phyloP scores from a whole-genome alignment of 2,888 invertebrate species.

The Xestia c-nigrum region DNA sequence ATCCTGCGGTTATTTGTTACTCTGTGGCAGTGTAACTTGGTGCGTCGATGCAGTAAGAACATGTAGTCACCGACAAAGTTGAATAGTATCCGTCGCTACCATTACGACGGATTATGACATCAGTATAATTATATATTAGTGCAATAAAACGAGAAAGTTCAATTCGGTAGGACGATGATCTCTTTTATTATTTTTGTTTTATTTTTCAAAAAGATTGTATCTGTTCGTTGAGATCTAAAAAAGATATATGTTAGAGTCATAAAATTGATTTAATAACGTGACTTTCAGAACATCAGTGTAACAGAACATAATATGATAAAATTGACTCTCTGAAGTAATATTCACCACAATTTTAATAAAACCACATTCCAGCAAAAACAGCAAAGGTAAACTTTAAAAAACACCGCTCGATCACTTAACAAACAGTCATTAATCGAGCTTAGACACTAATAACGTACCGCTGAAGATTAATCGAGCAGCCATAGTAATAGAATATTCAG shows the following conservation, averaged over 20 bases:
- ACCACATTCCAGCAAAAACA: slow-evolving; percentile 34
- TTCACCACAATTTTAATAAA: not conserved
- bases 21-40: slow-evolving; percentile 22
- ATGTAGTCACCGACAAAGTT: slow-evolving; percentile 51
- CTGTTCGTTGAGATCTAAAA: not conserved
- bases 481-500: slow-evolving; percentile 88
- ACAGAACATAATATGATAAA: not conserved
- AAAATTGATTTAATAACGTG: not conserved
- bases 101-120: slow-evolving; percentile 83
- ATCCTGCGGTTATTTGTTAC: not conserved
- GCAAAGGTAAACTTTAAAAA: slow-evolving; percentile 68
- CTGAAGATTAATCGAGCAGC: slow-evolving; percentile 86
- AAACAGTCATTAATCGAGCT: slow-evolving; percentile 88
- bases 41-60: slow-evolving; percentile 30
- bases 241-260: not conserved
- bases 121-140: slow-evolving; percentile 82
- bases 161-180: slow-evolving; percentile 65
- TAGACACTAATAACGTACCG: slow-evolving; percentile 85
- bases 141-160: slow-evolving; percentile 79
- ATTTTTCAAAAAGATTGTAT: not conserved
- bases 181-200: slow-evolving; percentile 23
- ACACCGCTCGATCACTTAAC: slow-evolving; percentile 79
- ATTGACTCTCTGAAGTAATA: not conserved
- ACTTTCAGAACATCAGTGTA: not conserved
- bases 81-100: slow-evolving; percentile 70